Evolutionary conservation across 2,797 vertebrate species (phyloP).

Genomic region (Squalus acanthias): DNA sequence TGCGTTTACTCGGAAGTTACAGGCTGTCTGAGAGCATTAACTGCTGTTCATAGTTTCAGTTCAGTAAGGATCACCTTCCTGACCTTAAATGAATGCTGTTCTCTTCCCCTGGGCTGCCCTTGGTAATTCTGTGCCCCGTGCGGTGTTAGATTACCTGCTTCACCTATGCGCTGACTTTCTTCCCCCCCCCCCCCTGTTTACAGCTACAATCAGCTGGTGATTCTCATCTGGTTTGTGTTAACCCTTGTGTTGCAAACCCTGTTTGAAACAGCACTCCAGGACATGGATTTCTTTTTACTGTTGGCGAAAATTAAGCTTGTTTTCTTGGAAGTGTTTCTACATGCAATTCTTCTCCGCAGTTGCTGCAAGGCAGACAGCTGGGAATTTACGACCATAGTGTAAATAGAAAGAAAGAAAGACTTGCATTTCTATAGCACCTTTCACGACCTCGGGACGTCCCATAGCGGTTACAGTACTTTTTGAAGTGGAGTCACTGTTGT

Average conservation of each 20-base stretch:
- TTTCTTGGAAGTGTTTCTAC: background rate
- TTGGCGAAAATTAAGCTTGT: background rate
- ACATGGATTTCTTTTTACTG: background rate
- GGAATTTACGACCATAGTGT: background rate
- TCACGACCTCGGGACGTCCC: too few relatives aligned
- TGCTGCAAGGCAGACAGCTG: background rate
- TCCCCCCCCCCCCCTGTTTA: background rate
- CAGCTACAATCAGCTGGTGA: background rate
- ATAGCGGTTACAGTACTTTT: too few relatives aligned
- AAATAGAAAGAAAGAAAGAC: background rate
- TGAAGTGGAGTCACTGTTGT: too few relatives aligned
- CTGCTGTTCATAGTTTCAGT: background rate
- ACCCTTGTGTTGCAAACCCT: background rate
- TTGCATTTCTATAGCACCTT: too few relatives aligned
- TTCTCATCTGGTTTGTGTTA: background rate
- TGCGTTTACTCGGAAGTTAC: background rate
- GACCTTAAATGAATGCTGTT: constrained; percentile 2
- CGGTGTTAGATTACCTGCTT: background rate
- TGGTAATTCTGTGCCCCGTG: background rate
- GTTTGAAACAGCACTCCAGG: too few relatives aligned
- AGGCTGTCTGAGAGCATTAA: background rate
- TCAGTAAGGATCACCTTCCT: background rate
- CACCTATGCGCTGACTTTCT: background rate
- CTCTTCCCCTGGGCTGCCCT: background rate
- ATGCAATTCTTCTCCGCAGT: too few relatives aligned